Base-by-base conservation (phyloP, 2,113 vertebrate species). In the Phaethon lepturus region DNA sequence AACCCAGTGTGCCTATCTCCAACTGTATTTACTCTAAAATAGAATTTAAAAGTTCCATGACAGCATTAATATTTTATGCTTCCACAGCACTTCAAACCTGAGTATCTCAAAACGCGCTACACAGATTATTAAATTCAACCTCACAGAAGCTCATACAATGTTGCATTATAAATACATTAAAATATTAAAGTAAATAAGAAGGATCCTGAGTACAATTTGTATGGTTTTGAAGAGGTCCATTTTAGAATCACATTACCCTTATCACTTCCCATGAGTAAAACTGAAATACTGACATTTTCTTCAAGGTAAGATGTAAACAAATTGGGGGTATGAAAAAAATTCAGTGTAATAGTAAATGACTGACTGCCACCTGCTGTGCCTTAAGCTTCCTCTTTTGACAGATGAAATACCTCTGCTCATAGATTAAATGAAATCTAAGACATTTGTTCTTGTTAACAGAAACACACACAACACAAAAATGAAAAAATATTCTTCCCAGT, bases 341-440 rank as follows among this genome's bases (percentile, higher is more conserved):
- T 26, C 18, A 38, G 0, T 55, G 9, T 45, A 42, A 93, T 59
- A 79, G n/a, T 45, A 94, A 88, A 92, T 88, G 64, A 88, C 86
- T 92, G 69, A 92, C 71, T 96, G 91, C 89, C 91, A 95, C 35
- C 86, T 94, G 74, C 62, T 94, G 91, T 94, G 85, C 56, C 71
- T 95, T 78, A 82, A 71, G 18, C 10, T 87, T 11, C 49, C 74
- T 75, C 45, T 88, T 88, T 60, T 44, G 56, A 58, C 38, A 72
- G 15, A 71, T 17, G 7, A 68, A 79, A 45, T 59, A 74, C 13
- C 25, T 72, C 66, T 71, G 18, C 87, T 13, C 1, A 5, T 17
- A 91, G 62, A 35, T 55, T 50, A 74, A 67, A 90, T 44, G 0
- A 73, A 84, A 62, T 44, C 11, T 24, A 81, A 81, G n/a, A 62